Conservation (phyloP, 2,888 invertebrate genomes). For the Oscheius onirici region DNA sequence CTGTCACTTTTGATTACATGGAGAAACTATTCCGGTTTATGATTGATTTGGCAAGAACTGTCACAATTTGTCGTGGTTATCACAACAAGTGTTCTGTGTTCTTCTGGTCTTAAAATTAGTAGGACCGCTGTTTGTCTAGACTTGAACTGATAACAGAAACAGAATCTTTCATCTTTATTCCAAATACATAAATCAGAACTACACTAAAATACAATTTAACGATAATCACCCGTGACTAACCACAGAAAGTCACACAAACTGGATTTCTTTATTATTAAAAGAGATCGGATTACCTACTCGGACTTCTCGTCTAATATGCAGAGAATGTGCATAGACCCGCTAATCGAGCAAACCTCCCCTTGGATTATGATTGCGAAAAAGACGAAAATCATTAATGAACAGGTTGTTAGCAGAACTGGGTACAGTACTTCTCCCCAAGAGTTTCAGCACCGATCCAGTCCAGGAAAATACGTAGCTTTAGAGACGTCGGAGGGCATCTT, state of each 20-base stretch:
- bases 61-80: too few relatives aligned
- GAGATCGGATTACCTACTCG: conserved; percentile 2
- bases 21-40: too few relatives aligned
- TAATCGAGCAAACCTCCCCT: conserved; percentile 16
- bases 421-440: conserved; percentile 26
- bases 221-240: conserved; percentile 8
- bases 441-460: conserved; percentile 26
- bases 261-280: background rate
- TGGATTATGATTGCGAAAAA: background rate
- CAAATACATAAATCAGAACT: background rate
- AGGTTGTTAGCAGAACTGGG: conserved; percentile 24
- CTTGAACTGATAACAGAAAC: background rate
- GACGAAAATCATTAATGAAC: background rate
- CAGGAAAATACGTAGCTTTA: conserved; percentile 8
- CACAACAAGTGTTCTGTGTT: background rate
- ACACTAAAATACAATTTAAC: background rate
- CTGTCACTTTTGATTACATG: too few relatives aligned
- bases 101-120: background rate
- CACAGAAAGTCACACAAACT: background rate
- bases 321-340: conserved; percentile 9
- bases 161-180: background rate
- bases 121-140: background rate
- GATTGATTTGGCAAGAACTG: too few relatives aligned
- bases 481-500: conserved; percentile 9
- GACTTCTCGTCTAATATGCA: conserved; percentile 1